Evolutionary conservation across 1,140 invertebrate genomes (phyloP).

Genomic region (Drosophila nigromelanica): DNA sequence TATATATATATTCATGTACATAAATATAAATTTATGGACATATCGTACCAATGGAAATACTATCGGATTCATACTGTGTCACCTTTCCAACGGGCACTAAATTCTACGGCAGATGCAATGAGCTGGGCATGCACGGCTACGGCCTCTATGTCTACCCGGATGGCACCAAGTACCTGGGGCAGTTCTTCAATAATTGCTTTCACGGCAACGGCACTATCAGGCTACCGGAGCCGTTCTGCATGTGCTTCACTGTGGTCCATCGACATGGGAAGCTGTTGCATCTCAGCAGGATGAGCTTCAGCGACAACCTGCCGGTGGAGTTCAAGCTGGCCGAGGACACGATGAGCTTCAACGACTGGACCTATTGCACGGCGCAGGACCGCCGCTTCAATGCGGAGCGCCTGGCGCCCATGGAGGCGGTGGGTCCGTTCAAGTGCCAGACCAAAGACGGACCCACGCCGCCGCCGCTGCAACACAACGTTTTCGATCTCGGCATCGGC

Average conservation of each 20-base stretch:
- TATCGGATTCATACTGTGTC: not conserved
- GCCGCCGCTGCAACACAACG: constrained; percentile 12
- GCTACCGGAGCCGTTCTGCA: constrained; percentile 7
- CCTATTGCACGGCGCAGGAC: constrained; percentile 47
- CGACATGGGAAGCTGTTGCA: constrained; percentile 35
- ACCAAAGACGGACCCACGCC: constrained; percentile 17
- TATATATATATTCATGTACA: not conserved
- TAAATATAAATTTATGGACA: not conserved
- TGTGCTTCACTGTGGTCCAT: constrained; percentile 54
- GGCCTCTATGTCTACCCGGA: constrained; percentile 61
- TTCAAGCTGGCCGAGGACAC: constrained; percentile 6
- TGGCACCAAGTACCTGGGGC: constrained; percentile 52
- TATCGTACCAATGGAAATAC: not conserved
- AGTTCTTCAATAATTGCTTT: constrained; percentile 53
- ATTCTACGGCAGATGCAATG: constrained; percentile 31
- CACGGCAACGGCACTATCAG: constrained; percentile 57
- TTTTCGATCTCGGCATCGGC: constrained; percentile 62
- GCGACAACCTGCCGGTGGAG: constrained; percentile 43
- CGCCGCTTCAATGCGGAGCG: constrained; percentile 51
- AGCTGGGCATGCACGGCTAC: constrained; percentile 57
- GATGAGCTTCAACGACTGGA: constrained; percentile 43
- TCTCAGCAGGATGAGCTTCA: constrained; percentile 53
- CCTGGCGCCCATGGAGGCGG: not conserved
- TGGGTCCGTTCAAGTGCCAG: constrained; percentile 30
- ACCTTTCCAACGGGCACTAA: constrained; percentile 37